phyloP scores from a whole-genome alignment of 2,888 invertebrate species.

The Ischnus inquisitorius region DNA sequence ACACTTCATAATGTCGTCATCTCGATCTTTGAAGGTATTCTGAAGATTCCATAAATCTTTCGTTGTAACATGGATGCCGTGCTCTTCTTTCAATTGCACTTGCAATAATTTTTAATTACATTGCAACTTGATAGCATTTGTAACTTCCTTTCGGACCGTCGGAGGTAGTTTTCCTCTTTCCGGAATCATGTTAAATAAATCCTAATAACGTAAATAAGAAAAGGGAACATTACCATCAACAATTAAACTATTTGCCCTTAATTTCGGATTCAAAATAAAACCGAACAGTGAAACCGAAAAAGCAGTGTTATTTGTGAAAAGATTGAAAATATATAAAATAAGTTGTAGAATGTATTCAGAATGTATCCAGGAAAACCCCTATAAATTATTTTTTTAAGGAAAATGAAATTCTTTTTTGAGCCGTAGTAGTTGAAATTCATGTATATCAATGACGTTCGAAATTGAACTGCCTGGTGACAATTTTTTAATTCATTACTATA shows the following conservation, averaged over 20 bases:
- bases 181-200: not conserved
- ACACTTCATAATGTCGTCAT: not conserved
- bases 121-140: not conserved
- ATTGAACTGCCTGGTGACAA: too few species aligned
- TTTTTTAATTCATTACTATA: too few species aligned
- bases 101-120: conserved; percentile 1
- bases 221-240: not conserved
- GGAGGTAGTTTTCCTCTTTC: conserved; percentile 1
- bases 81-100: not conserved
- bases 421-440: too few species aligned
- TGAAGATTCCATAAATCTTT: conserved; percentile 6
- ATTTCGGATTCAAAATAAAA: too few species aligned
- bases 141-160: not conserved
- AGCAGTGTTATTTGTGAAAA: too few species aligned
- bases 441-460: too few species aligned
- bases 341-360: too few species aligned
- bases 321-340: too few species aligned
- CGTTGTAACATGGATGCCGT: not conserved
- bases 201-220: not conserved
- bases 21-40: not conserved
- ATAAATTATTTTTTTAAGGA: too few species aligned
- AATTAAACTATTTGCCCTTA: too few species aligned
- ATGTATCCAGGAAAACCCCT: too few species aligned
- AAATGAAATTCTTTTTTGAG: too few species aligned
- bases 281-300: not conserved